Evolutionary conservation across 2,797 vertebrate species (phyloP).

Genomic region (Cyprinodon diabolis): DNA sequence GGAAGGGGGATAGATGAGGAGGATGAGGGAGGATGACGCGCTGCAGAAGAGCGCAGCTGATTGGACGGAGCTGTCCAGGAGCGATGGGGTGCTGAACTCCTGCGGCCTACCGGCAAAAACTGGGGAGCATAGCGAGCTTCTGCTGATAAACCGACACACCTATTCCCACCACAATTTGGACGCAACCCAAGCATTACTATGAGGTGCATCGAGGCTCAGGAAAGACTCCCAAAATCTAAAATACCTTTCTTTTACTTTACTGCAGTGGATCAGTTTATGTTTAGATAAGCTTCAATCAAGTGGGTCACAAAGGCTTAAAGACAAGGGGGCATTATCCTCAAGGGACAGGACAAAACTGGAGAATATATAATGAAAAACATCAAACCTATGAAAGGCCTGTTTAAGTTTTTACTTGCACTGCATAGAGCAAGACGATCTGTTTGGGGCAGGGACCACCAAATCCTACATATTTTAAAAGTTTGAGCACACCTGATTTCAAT

Average conservation of each 20-base stretch:
- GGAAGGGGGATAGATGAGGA: constrained; percentile 30
- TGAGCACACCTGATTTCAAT: not conserved
- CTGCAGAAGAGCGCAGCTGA: constrained; percentile 32
- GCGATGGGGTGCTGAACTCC: constrained; percentile 78
- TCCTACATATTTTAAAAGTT: not conserved
- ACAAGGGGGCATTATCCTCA: not conserved
- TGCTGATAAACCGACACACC: not conserved
- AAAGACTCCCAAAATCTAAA: constrained; percentile 2
- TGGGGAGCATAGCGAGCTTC: constrained; percentile 7
- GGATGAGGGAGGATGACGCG: constrained; percentile 62
- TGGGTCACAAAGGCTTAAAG: not conserved
- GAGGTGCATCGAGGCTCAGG: not conserved
- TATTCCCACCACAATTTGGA: constrained; percentile 3
- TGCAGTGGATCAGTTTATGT: not conserved
- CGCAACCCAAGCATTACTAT: not conserved
- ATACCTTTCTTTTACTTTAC: not conserved
- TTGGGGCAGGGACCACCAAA: not conserved
- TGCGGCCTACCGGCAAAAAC: constrained; percentile 63
- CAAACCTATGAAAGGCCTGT: not conserved
- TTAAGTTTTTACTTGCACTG: not conserved
- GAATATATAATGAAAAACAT: not conserved
- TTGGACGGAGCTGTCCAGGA: constrained; percentile 82
- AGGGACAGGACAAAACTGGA: not conserved
- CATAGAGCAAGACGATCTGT: too few relatives aligned
- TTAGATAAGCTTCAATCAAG: not conserved